These are phyloP conservation scores for Phyllotis vaccarum DNA, from an alignment of 2,797 vertebrate species.

Conservation along the genomic window DNA sequence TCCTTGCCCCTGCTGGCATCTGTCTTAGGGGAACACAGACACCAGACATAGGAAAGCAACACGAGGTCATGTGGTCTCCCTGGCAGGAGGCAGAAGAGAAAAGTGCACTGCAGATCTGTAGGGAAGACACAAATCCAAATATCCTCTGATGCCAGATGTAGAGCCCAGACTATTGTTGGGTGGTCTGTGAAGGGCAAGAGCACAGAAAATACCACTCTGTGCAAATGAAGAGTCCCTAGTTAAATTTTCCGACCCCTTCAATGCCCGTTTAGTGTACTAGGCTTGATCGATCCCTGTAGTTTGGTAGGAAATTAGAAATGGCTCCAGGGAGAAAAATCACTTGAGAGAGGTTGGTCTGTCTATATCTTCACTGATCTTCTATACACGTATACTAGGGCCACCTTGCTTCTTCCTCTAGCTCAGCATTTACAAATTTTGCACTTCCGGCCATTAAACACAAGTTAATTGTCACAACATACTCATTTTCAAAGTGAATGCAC, in stretches of 20 bases:
- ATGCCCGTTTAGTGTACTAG: neutral
- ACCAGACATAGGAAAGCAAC: neutral
- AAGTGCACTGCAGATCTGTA: neutral
- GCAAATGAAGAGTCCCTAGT: neutral
- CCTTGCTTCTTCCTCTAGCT: neutral
- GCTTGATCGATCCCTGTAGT: neutral
- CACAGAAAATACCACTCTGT: neutral
- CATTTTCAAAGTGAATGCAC: neutral
- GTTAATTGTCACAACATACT: neutral
- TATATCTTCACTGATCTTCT: neutral
- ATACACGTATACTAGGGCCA: neutral
- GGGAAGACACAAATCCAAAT: neutral
- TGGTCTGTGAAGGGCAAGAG: neutral
- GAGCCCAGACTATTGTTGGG: neutral
- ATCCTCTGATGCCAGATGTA: neutral
- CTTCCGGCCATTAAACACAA: neutral
- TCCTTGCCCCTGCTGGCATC: neutral
- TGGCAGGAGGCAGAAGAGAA: neutral
- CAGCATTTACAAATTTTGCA: neutral
- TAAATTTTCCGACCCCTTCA: neutral
- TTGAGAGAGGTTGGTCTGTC: neutral
- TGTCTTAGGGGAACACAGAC: neutral
- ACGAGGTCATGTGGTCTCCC: neutral
- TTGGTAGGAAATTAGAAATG: neutral
- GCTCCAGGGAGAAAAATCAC: neutral